Percentiles rank a stretch among this genome's conserved stretches.
phyloP scores from a whole-genome alignment of 2,888 invertebrate genomes.

The Tinea semifulvella region DNA sequence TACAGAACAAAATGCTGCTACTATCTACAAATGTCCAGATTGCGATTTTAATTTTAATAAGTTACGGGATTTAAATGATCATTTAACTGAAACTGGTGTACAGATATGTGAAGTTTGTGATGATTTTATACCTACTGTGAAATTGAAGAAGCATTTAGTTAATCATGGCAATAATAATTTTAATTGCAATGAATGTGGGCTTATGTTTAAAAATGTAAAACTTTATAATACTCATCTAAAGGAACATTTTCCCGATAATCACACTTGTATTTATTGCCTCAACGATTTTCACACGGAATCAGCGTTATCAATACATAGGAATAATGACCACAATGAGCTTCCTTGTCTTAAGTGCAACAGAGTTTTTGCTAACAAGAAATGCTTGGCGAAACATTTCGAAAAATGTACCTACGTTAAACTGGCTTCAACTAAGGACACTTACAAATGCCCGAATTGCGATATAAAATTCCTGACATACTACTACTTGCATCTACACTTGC shows the following conservation, averaged over 20 bases:
- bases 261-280: neutral
- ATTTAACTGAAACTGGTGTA: neutral
- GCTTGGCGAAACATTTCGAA: neutral
- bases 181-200: neutral
- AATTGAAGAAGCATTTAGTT: neutral
- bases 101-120: neutral
- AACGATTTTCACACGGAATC: neutral
- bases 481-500: slow-evolving; percentile 30
- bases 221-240: neutral
- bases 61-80: neutral
- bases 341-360: neutral
- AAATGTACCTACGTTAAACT: neutral
- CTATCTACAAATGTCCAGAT: slow-evolving; percentile 1
- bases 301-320: neutral
- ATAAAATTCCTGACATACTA: slow-evolving; percentile 21
- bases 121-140: neutral
- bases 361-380: neutral
- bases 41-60: neutral
- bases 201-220: neutral
- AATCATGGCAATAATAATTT: neutral
- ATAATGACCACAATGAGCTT: neutral
- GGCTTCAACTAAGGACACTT: neutral
- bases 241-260: neutral
- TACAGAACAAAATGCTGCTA: neutral
- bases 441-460: slow-evolving; percentile 29